A percentile compares a stretch with the other conserved stretches of the same genome.
phyloP scores from a whole-genome alignment of 30 jellyfish, hydroid and myxozoan species.

The Cassiopea andromeda region DNA sequence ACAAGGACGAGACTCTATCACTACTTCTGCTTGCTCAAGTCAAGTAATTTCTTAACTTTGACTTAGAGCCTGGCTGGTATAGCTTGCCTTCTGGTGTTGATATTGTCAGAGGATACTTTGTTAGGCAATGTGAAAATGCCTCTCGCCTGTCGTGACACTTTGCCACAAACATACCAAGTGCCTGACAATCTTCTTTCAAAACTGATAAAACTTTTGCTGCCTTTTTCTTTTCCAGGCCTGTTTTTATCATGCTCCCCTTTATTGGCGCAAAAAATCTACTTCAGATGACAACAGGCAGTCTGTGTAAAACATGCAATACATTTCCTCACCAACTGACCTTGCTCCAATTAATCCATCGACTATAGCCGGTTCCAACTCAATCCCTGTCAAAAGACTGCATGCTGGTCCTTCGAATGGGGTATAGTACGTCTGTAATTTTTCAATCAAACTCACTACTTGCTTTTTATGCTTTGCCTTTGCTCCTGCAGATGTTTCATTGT shows the following conservation, averaged over 20 bases:
- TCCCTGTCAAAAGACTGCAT: constrained; percentile 60
- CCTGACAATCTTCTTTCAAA: constrained; percentile 65
- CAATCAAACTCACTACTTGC: constrained; percentile 51
- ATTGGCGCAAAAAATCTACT: constrained; percentile 55
- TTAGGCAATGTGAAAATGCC: constrained; percentile 65
- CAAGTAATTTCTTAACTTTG: constrained; percentile 34
- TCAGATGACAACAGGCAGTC: constrained; percentile 29
- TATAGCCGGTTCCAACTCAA: constrained; percentile 51
- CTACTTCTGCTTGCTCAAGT: constrained; percentile 54
- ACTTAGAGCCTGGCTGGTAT: constrained; percentile 60
- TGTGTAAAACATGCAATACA: constrained; percentile 45
- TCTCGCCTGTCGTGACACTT: constrained; percentile 75
- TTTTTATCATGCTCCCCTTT: constrained; percentile 49
- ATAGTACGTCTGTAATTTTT: constrained; percentile 42
- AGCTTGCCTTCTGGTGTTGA: constrained; percentile 62
- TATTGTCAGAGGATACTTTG: constrained; percentile 68
- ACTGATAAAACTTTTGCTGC: constrained; percentile 39
- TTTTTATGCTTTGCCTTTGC: constrained; percentile 57
- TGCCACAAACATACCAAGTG: constrained; percentile 56
- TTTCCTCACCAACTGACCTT: constrained; percentile 68
- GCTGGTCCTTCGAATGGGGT: constrained; percentile 69
- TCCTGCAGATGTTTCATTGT: constrained; percentile 46
- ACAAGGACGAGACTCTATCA: constrained; percentile 42
- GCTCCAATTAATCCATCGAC: constrained; percentile 66
- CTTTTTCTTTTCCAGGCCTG: constrained; percentile 27